phyloP scores from a whole-genome alignment of 2,113 vertebrate species.

The Anoplopoma fimbria region DNA sequence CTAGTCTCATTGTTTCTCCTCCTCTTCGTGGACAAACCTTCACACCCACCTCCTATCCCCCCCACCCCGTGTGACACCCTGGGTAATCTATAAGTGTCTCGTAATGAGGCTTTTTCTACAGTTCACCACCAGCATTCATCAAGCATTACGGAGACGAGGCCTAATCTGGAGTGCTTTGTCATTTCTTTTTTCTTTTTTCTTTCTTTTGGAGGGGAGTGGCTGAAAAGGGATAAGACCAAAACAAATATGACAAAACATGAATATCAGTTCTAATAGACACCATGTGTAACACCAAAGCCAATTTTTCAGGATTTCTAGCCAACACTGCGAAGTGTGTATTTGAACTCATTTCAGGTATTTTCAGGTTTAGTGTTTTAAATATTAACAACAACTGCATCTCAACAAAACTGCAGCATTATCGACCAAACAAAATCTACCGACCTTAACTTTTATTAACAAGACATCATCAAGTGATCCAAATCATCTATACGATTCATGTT shows the following conservation, averaged over 20 bases:
- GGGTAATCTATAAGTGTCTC: slow-evolving; percentile 81
- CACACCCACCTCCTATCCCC: slow-evolving; percentile 72
- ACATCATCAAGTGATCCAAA: background rate
- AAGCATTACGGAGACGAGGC: slow-evolving; percentile 61
- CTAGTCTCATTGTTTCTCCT: slow-evolving; percentile 76
- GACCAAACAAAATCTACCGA: background rate
- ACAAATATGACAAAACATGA: background rate
- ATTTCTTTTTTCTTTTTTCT: slow-evolving; percentile 11
- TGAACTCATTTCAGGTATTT: background rate
- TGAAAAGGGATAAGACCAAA: slow-evolving; percentile 14
- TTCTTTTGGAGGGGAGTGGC: background rate
- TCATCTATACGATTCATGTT: background rate
- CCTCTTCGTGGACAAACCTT: slow-evolving; percentile 68
- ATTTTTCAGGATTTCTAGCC: background rate
- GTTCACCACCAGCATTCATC: slow-evolving; percentile 75
- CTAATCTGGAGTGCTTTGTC: slow-evolving; percentile 58
- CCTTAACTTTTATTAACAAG: background rate
- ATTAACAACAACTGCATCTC: background rate
- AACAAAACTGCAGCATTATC: no score
- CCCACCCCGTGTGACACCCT: slow-evolving; percentile 69
- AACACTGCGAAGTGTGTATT: background rate
- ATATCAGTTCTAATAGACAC: slow-evolving; percentile 34
- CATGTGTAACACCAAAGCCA: no score
- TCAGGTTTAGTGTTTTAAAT: background rate
- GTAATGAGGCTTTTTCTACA: slow-evolving; percentile 79